These are phyloP conservation scores for Cichladusa arquata DNA, from an alignment of 2,113 vertebrate genomes.

Conservation along the genomic window DNA sequence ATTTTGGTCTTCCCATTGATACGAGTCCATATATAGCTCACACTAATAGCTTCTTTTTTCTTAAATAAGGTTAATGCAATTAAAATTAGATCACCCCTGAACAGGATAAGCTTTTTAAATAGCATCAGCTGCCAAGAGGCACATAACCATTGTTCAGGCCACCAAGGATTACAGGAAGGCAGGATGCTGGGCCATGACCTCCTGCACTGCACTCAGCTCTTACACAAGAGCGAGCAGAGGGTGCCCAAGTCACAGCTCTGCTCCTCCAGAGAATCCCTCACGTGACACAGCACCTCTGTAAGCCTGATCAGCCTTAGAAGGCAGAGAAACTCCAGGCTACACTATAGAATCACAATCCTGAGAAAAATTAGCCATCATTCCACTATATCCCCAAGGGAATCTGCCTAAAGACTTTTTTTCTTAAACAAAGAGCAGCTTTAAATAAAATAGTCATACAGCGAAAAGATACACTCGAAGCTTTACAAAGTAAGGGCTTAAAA, in stretches of 20 bases:
- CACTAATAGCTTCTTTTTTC: conserved; percentile 25
- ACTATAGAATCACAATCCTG: fast-evolving
- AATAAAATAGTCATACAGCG: neutral
- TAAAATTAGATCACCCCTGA: conserved; percentile 58
- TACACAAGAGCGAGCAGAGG: neutral
- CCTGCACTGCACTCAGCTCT: neutral
- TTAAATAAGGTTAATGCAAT: conserved; percentile 61
- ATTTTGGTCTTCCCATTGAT: conserved; percentile 26
- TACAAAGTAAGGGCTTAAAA: neutral
- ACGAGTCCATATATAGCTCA: neutral
- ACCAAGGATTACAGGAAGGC: conserved; percentile 46
- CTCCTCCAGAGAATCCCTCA: neutral
- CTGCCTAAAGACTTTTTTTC: neutral
- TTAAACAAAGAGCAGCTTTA: neutral
- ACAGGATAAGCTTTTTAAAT: conserved; percentile 57
- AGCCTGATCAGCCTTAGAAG: neutral
- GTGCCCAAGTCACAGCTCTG: neutral
- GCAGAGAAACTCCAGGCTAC: neutral
- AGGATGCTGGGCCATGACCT: conserved; percentile 37
- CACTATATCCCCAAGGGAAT: neutral
- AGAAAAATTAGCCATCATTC: neutral
- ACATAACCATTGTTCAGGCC: conserved; percentile 13
- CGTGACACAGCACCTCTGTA: neutral
- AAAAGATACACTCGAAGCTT: neutral
- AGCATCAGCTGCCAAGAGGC: conserved; percentile 19